Conservation (phyloP, 2,113 vertebrate genomes). For the Marmota monax region DNA sequence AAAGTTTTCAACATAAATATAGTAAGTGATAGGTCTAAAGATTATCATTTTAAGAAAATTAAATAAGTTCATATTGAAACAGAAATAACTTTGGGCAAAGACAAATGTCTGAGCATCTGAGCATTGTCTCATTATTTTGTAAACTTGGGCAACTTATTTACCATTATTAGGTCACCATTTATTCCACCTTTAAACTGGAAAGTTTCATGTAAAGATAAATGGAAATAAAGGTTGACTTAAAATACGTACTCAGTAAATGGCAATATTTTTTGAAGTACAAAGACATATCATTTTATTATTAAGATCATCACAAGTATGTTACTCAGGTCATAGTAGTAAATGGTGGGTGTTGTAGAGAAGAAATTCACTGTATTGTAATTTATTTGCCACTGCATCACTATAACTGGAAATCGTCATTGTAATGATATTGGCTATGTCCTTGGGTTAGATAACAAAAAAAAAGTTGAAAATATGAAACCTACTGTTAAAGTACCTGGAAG, state of each 20-base stretch:
- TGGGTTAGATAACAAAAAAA: neutral
- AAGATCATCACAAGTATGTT: neutral
- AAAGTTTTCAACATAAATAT: neutral
- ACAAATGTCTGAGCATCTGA: neutral
- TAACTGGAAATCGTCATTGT: neutral
- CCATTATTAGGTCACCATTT: neutral
- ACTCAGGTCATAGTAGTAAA: neutral
- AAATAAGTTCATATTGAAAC: neutral
- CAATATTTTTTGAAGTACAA: neutral
- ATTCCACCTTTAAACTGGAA: neutral
- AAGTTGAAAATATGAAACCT: neutral
- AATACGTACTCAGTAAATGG: neutral
- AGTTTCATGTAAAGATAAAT: neutral
- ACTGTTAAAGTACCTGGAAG: neutral
- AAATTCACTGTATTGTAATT: neutral
- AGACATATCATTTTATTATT: neutral
- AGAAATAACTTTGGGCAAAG: neutral
- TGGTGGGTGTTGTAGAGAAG: neutral
- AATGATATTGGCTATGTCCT: neutral
- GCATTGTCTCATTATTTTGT: neutral
- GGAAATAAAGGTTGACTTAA: neutral
- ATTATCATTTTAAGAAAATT: neutral
- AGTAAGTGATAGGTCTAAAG: neutral
- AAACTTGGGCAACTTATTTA: neutral
- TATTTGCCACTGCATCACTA: neutral